Evolutionary conservation across 2,113 vertebrate species (phyloP), one percentile per base, ranked within the genome.

Genomic region (Ochotona princeps): DNA sequence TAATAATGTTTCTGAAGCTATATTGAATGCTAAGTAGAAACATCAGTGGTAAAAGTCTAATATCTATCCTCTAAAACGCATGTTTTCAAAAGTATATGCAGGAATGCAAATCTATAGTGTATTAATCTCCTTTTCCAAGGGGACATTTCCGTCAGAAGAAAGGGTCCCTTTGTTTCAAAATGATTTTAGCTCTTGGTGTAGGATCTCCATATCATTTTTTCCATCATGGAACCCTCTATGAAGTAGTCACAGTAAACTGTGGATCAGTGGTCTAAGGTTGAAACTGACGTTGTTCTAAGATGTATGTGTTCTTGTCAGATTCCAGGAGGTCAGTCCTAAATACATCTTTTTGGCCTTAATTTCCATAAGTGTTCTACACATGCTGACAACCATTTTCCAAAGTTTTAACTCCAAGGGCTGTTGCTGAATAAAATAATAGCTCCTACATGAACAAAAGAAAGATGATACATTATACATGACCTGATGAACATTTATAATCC

Each of bases 381-480:
- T 85, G 83, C 92, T 91, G 92, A 94, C 74, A 96, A 73, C 89
- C 82, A 93, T 78, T 75, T 93, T 96, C 85, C 30, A 74, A 0
- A 4, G 89, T 93, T 96, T 96, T 94, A 96, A 97, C 67, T 84
- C 88, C 63, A 79, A 90, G 47, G 69, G 60, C 65, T 94, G 90
- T 92, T 97, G 94, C 97, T 97, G 95, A 97, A 87, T 87, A 95
- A 97, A 97, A 97, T 93, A 94, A 95, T 97, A 91, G 95, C 76
- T 96, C 94, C 44, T 83, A 79, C 63, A 91, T 84, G 96, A 97
- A 96, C 96, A 97, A 97, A 97, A 94, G 94, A 92, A 94, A 92
- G 95, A 96, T 95, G 95, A 85, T 49, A 83, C 28, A 25, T 86
- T 95, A 97, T 93, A 30, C 21, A 72, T 44, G 63, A 91, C 76